These are phyloP conservation scores for Drosophila arizonae DNA, from an alignment of 1,140 invertebrate genomes.

Conservation along the genomic window DNA sequence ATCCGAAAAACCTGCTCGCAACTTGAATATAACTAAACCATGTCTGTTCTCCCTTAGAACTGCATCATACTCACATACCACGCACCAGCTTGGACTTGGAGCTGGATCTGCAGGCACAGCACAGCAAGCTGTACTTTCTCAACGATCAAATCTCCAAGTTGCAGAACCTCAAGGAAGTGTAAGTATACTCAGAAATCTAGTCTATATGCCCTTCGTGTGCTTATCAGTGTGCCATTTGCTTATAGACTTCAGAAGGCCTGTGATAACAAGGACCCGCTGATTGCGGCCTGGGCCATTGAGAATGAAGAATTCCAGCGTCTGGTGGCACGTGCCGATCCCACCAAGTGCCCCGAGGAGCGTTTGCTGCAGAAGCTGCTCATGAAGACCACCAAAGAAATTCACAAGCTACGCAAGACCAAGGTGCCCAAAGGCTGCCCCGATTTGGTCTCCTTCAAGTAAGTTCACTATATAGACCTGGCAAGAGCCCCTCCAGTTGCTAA, in stretches of 20 bases:
- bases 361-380: conserved; percentile 92
- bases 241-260: conserved; percentile 88
- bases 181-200: conserved; percentile 32
- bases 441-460: conserved; percentile 96
- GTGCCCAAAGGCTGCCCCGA: conserved; percentile 95
- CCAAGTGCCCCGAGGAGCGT: conserved; percentile 88
- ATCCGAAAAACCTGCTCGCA: background rate
- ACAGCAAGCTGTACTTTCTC: conserved; percentile 90
- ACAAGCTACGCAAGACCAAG: conserved; percentile 93
- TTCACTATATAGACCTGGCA: conserved; percentile 55
- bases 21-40: background rate
- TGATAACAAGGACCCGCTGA: conserved; percentile 89
- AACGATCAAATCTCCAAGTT: conserved; percentile 92
- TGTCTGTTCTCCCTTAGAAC: conserved; percentile 59
- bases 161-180: conserved; percentile 90
- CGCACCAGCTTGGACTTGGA: conserved; percentile 96
- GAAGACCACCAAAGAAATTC: conserved; percentile 94
- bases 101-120: conserved; percentile 94
- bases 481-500: background rate
- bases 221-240: background rate
- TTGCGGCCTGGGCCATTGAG: conserved; percentile 92
- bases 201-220: background rate
- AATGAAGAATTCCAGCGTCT: conserved; percentile 93
- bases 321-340: conserved; percentile 86
- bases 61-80: conserved; percentile 86